Evolutionary conservation across 1,140 invertebrate genomes (phyloP).

Genomic region (Anoplolepis gracilipes): DNA sequence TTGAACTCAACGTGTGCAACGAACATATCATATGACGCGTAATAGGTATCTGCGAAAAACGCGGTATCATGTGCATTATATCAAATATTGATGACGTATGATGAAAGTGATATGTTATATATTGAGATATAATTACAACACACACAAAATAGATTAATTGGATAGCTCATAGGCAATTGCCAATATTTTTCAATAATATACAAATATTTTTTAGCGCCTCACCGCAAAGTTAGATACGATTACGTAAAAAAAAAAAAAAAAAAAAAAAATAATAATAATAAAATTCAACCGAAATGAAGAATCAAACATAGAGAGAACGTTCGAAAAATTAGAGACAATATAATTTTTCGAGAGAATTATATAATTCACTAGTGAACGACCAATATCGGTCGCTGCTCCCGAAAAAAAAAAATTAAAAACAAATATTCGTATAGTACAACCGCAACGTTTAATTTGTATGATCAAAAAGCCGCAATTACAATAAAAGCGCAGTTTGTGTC

Average conservation of each 20-base stretch:
- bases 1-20: no score
- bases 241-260: neutral
- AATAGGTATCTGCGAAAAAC: neutral
- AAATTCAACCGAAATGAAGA: neutral
- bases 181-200: no score
- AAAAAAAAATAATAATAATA: neutral
- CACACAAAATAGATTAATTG: neutral
- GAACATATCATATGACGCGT: neutral
- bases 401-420: neutral
- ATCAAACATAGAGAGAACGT: neutral
- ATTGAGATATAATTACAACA: neutral
- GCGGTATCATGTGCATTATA: neutral
- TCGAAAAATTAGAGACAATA: neutral
- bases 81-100: neutral
- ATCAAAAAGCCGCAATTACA: conserved; percentile 40
- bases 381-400: neutral
- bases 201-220: neutral
- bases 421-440: conserved; percentile 22
- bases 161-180: neutral
- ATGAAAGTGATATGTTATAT: neutral
- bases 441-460: conserved; percentile 37
- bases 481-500: conserved; percentile 22
- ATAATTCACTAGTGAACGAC: neutral
- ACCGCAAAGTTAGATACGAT: neutral
- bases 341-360: conserved; percentile 10